Percentiles rank a stretch among this genome's conserved stretches.
Conservation (phyloP, 2,888 invertebrate genomes). For the Masnerella sp. region DNA sequence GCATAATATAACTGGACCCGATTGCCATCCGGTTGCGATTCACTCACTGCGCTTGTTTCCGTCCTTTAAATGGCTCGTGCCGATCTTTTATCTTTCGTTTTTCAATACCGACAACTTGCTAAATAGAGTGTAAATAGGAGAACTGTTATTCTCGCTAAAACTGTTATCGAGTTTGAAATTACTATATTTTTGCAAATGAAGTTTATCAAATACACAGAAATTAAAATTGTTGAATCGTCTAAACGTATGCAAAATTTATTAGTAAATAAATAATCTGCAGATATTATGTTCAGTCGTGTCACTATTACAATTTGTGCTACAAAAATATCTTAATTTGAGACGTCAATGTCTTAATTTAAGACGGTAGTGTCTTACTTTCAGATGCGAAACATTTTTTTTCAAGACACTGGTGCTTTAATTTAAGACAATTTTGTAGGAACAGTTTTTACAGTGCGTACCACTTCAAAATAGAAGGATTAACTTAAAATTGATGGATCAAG, state of each 20-base stretch:
- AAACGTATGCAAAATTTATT: not conserved
- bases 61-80: slow-evolving; percentile 37
- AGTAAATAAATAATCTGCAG: not conserved
- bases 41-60: slow-evolving; percentile 34
- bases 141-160: not conserved
- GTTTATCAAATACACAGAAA: not conserved
- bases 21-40: slow-evolving; percentile 41
- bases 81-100: slow-evolving; percentile 3
- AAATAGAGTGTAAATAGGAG: not conserved
- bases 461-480: no score
- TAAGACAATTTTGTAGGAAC: no score
- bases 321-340: not conserved
- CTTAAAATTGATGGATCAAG: no score
- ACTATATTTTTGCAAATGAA: not conserved
- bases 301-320: not conserved
- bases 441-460: no score
- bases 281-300: not conserved
- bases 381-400: no score
- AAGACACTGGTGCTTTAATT: no score
- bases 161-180: not conserved
- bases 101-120: not conserved
- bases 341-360: no score
- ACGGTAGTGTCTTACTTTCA: no score
- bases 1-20: slow-evolving; percentile 23
- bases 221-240: not conserved